Base-by-base conservation (phyloP, 2,888 invertebrate genomes). In the Gymnocheta viridis region DNA sequence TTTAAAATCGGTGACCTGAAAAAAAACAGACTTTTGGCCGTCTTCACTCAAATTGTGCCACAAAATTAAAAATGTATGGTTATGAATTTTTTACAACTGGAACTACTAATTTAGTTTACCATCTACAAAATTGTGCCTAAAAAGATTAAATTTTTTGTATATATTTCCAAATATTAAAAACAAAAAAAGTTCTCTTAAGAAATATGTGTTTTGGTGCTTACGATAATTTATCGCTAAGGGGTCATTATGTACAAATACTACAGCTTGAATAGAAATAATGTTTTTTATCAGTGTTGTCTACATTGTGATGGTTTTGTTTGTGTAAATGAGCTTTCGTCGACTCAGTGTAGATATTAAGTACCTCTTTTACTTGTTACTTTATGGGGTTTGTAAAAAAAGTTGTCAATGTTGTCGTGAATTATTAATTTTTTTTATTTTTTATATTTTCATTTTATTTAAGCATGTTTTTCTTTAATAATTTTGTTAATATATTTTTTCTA, bases 251-350 rank as follows among this genome's bases (percentile, higher is more conserved):
- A 3, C 14, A 60, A 2, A 41, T 14, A 14, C 12, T 19, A 9
- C 17, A 17, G 5, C 10, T 19, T 19, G 19, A 51, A 51, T 4
- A 2, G 12, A 12, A 27, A 51, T 24, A 24, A n/a, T 47, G 2
- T 54, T 24, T 69, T 62, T 64, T 41, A 56, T 83, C 54, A 67
- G 41, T 74, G 78, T 79, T 78, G 62, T 74, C 47, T 74, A 67
- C 47, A 49, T 64, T 69, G 58, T 73, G 73, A 58, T 66, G 58
- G 29, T 66, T 19, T 77, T 72, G 70, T 82, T 70, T 72, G 47
- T 72, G 24, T 35, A 67, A 62, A 49, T 74, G 80, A 51, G 19
- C 22, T 70, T 44, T 32, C 47, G 10, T 44, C 14, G 29, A 29
- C 38, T 69, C 10, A 35, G 22, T 67, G 22, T n/a, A 41, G 41